Evolutionary conservation across 2,888 invertebrate genomes (phyloP).

Genomic region (Lasioglossum villosulum): DNA sequence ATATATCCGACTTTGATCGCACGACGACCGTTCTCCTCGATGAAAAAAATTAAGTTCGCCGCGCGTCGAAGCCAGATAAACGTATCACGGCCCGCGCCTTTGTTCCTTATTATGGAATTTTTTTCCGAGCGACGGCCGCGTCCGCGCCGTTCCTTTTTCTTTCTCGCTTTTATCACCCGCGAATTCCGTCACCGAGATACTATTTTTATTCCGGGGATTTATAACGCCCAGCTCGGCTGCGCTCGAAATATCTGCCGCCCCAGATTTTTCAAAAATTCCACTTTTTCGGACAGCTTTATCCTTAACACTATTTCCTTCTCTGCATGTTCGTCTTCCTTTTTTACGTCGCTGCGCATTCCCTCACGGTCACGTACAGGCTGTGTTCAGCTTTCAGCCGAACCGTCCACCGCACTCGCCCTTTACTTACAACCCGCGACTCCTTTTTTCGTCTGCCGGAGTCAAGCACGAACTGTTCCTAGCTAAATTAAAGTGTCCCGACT

Average conservation of each 20-base stretch:
- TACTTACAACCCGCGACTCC: not conserved
- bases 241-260: slow-evolving; percentile 3
- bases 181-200: not conserved
- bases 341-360: not conserved
- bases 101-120: not conserved
- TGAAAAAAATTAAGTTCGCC: slow-evolving; percentile 4
- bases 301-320: not conserved
- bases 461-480: not conserved
- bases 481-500: slow-evolving; percentile 19
- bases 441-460: not conserved
- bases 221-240: not conserved
- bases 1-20: not conserved
- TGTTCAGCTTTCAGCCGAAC: slow-evolving; percentile 21
- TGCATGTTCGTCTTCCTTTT: not conserved
- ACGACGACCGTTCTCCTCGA: not conserved
- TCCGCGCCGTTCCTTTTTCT: not conserved
- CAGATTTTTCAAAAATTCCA: slow-evolving; percentile 24
- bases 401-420: slow-evolving; percentile 17
- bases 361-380: slow-evolving; percentile 30
- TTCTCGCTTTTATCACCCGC: not conserved
- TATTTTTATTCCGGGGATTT: slow-evolving; percentile 17
- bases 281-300: slow-evolving; percentile 25
- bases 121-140: not conserved
- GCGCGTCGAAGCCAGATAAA: not conserved
- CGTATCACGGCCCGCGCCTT: not conserved